Evolutionary conservation across 1,140 invertebrate genomes (phyloP), one percentile per base, ranked within the genome.

Genomic region (Gonatopus flavifemur): DNA sequence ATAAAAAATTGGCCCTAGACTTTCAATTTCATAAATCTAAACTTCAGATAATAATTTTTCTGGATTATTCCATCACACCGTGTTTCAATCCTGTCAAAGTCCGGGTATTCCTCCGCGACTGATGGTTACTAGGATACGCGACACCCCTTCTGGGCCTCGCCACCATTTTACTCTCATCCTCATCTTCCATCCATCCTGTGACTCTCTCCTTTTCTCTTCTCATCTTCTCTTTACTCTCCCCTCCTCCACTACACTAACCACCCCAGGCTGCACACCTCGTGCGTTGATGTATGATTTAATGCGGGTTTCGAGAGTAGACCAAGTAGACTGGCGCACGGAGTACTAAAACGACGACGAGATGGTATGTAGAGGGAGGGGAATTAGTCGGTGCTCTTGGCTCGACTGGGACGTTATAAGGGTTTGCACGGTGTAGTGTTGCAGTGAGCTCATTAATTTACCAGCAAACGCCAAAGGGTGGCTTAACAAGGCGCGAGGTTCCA

Each of bases 401-500:
- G 39, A 46, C 42, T 25, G 49, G 52, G 53, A 64, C 56, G 66
- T 58, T 73, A 69, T 72, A 73, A 72, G 72, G 70, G 67, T 67
- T 70, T 62, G 57, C 43, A 70, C 59, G 64, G 69, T 71, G 70
- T 72, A 72, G 67, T 66, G 69, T 72, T 76, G 68, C 71, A 70
- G 66, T 69, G 73, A 72, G 70, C 70, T 76, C 70, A 76, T 76
- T 76, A 76, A 76, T 76, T 74, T 72, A 72, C 66, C 62, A 72
- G 69, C 64, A 58, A 70, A 66, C 59, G 62, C 59, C 63, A 67
- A 74, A 73, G 71, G 71, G 66, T 73, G 65, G 60, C 61, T 72
- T 70, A 65, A 71, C 68, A 72, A 76, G 72, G 71, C 66, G 65
- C 66, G 66, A 63, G 58, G 49, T 67, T 69, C 67, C 61, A 65